Conservation (phyloP, 37 sponge, comb jelly and placozoan species). For the Aplysina aerophoba region DNA sequence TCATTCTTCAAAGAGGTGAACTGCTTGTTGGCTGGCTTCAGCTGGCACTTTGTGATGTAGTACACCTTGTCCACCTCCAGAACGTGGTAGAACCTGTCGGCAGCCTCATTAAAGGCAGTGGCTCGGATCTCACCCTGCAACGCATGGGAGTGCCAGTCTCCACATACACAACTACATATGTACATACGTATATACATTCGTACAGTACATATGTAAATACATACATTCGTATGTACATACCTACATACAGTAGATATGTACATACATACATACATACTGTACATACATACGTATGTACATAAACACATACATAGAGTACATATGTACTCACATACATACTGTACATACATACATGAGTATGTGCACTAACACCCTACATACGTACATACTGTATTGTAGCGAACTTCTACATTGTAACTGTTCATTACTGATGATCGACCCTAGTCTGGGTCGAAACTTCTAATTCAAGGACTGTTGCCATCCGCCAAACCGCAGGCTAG, state of each 20-base stretch:
- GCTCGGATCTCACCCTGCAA: conserved; percentile 81
- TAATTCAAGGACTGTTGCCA: too few relatives aligned
- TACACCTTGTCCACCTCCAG: conserved; percentile 87
- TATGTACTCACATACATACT: too few relatives aligned
- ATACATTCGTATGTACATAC: conserved; percentile 4
- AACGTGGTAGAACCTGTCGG: conserved; percentile 62
- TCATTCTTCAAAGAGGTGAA: conserved; percentile 87
- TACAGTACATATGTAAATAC: neutral
- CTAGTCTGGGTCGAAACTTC: too few relatives aligned
- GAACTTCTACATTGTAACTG: too few relatives aligned
- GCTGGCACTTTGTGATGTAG: conserved; percentile 70
- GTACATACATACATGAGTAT: too few relatives aligned
- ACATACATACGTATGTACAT: neutral
- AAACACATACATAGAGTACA: too few relatives aligned
- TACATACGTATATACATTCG: neutral
- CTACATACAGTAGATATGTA: neutral
- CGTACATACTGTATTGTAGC: too few relatives aligned
- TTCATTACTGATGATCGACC: too few relatives aligned
- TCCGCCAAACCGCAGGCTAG: too few relatives aligned
- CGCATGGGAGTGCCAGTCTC: conserved; percentile 2
- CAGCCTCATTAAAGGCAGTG: conserved; percentile 83
- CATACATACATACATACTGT: neutral
- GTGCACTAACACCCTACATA: too few relatives aligned
- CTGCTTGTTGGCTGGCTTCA: conserved; percentile 90
- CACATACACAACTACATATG: neutral